Evolutionary conservation across 1,140 invertebrate species (phyloP).

Genomic region (Patella vulgata): DNA sequence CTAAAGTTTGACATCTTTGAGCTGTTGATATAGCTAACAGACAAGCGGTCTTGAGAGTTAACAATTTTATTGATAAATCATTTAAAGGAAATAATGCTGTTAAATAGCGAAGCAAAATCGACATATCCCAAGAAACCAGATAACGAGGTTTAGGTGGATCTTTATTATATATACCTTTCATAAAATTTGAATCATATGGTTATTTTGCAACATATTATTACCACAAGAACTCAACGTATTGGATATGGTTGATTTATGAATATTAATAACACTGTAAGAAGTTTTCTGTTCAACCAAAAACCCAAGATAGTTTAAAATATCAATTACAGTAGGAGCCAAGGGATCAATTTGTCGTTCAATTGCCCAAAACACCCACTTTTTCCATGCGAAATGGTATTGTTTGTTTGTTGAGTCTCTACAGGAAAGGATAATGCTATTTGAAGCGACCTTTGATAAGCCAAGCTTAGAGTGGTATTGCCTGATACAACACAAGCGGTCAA

Average conservation of each 20-base stretch:
- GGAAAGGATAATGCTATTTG: constrained; percentile 21
- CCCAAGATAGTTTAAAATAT: constrained; percentile 20
- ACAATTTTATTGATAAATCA: too few relatives aligned
- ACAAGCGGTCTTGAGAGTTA: too few relatives aligned
- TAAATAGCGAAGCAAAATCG: constrained; percentile 16
- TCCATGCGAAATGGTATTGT: constrained; percentile 22
- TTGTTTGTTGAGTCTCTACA: constrained; percentile 23
- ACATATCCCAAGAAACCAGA: constrained; percentile 20
- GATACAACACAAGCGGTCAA: constrained; percentile 29
- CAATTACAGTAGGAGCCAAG: constrained; percentile 6
- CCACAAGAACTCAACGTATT: neutral
- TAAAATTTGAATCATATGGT: constrained; percentile 14
- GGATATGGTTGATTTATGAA: constrained; percentile 18
- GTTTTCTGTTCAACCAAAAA: constrained; percentile 1
- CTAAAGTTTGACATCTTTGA: too few relatives aligned
- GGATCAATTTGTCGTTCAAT: constrained; percentile 17
- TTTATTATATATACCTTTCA: constrained; percentile 24
- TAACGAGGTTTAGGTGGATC: constrained; percentile 19
- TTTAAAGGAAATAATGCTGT: neutral
- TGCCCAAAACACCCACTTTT: constrained; percentile 22
- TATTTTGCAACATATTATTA: neutral
- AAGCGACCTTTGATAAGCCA: too few relatives aligned
- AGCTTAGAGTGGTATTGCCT: constrained; percentile 13
- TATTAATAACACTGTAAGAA: constrained; percentile 24
- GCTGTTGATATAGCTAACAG: too few relatives aligned